Percentiles rank a stretch among this genome's conserved stretches.
phyloP scores from a whole-genome alignment of 1,140 invertebrate genomes.

The Drosophila albomicans region DNA sequence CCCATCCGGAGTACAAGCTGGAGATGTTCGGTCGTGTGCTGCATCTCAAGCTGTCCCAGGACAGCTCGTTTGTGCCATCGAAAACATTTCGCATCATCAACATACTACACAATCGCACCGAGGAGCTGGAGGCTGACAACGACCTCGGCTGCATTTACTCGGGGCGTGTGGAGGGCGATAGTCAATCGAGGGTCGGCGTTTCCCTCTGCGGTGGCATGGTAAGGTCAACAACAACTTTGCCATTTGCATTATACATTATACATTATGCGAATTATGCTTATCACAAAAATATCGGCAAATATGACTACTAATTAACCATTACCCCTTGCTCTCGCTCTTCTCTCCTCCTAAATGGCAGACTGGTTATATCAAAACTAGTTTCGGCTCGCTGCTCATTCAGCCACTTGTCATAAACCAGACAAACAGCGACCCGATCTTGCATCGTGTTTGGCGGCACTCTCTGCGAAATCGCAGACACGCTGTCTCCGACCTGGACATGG shows the following conservation, averaged over 20 bases:
- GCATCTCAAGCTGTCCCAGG: conserved; percentile 79
- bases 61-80: conserved; percentile 86
- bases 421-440: conserved; percentile 73
- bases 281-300: conserved; percentile 68
- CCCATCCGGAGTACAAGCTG: conserved; percentile 90
- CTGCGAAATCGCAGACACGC: conserved; percentile 77
- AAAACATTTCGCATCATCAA: conserved; percentile 87
- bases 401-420: conserved; percentile 85
- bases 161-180: conserved; percentile 89
- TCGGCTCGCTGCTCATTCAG: conserved; percentile 88
- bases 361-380: conserved; percentile 88
- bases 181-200: conserved; percentile 88
- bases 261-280: conserved; percentile 72
- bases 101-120: conserved; percentile 86
- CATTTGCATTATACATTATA: conserved; percentile 54
- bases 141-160: conserved; percentile 89
- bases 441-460: conserved; percentile 78
- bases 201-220: conserved; percentile 92
- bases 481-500: conserved; percentile 73
- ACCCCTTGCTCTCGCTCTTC: conserved; percentile 6
- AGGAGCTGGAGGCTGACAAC: conserved; percentile 74
- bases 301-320: conserved; percentile 70
- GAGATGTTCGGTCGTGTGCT: conserved; percentile 87
- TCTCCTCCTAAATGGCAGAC: conserved; percentile 85
- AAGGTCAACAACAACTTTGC: conserved; percentile 48